phyloP scores from a whole-genome alignment of 2,113 vertebrate genomes.

The Speoplatyrhinus poulsoni region DNA sequence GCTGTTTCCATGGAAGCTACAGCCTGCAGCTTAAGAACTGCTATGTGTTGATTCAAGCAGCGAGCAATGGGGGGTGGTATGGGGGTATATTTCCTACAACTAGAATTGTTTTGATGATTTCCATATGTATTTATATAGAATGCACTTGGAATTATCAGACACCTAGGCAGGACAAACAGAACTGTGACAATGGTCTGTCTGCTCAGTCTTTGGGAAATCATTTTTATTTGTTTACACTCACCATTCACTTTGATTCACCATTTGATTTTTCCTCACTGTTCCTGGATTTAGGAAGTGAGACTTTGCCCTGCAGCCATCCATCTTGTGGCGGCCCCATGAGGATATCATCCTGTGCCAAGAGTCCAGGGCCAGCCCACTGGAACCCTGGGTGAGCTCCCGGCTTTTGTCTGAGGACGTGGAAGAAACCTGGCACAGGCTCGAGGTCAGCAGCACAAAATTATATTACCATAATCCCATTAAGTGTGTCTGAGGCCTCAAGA shows the following conservation, averaged over 20 bases:
- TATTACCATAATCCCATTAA: slow-evolving; percentile 83
- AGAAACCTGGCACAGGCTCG: slow-evolving; percentile 73
- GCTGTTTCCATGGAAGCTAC: slow-evolving; percentile 62
- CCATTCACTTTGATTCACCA: slow-evolving; percentile 24
- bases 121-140: slow-evolving; percentile 1
- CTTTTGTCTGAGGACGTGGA: slow-evolving; percentile 74
- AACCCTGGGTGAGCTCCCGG: slow-evolving; percentile 60
- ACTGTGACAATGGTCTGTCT: too few species aligned
- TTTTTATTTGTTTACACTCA: slow-evolving; percentile 26
- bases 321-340: slow-evolving; percentile 60
- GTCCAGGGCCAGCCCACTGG: slow-evolving; percentile 51
- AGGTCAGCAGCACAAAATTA: slow-evolving; percentile 77
- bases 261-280: slow-evolving; percentile 4
- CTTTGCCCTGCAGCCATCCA: slow-evolving; percentile 61
- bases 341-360: slow-evolving; percentile 64
- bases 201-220: slow-evolving; percentile 5
- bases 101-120: slow-evolving; percentile 33
- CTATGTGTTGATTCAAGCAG: slow-evolving; percentile 48
- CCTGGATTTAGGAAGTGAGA: slow-evolving; percentile 55
- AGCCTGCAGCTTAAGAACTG: slow-evolving; percentile 72
- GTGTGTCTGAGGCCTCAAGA: slow-evolving; percentile 77
- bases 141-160: too few species aligned
- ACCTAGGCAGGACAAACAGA: too few species aligned
- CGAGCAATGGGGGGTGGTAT: slow-evolving; percentile 16
- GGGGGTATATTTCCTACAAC: slow-evolving; percentile 38